phyloP scores from a whole-genome alignment of 1,140 invertebrate genomes.

The Helicoverpa zea region DNA sequence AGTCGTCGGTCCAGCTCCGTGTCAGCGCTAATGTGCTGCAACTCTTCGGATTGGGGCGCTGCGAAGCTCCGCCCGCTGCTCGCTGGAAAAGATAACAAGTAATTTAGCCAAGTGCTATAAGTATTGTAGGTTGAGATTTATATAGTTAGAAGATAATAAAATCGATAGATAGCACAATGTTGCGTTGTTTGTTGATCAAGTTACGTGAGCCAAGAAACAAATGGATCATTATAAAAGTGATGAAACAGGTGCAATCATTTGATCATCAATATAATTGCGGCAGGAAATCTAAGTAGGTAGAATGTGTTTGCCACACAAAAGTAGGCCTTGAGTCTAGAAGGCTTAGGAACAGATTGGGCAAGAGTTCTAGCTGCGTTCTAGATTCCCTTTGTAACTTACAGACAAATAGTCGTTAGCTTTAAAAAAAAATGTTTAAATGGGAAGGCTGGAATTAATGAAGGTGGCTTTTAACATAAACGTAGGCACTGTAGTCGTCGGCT shows the following conservation, averaged over 20 bases:
- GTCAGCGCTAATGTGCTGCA: constrained; percentile 62
- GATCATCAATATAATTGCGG: constrained; percentile 4
- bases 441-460: constrained; percentile 22
- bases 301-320: not conserved
- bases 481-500: constrained; percentile 18
- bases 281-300: not conserved
- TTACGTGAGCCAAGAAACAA: constrained; percentile 6
- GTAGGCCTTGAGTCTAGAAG: not conserved
- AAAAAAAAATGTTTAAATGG: constrained; percentile 19
- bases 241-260: constrained; percentile 27
- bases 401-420: constrained; percentile 8
- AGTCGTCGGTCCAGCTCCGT: constrained; percentile 59
- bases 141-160: not conserved
- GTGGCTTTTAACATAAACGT: constrained; percentile 22
- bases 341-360: not conserved
- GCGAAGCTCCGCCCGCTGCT: constrained; percentile 67
- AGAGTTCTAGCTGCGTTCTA: not conserved
- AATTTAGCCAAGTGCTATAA: not conserved
- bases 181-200: not conserved
- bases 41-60: constrained; percentile 75
- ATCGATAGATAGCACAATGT: constrained; percentile 7
- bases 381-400: not conserved
- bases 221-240: not conserved
- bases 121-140: not conserved
- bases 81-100: constrained; percentile 65